These are phyloP conservation scores for Ceyx erithaca DNA, from an alignment of 2,797 vertebrate species.

Conservation along the genomic window DNA sequence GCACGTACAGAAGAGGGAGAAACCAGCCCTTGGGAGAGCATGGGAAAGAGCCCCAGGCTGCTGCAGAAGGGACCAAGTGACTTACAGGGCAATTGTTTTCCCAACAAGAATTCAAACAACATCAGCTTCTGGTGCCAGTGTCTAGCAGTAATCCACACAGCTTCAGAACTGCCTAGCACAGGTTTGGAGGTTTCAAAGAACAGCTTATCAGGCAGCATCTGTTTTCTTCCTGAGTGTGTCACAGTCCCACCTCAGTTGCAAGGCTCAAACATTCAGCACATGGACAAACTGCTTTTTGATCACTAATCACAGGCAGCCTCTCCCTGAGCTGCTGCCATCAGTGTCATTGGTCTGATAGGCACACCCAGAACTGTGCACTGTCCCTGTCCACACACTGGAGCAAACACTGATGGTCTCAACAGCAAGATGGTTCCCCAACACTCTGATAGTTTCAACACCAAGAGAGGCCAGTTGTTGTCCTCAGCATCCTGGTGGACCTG, in stretches of 20 bases:
- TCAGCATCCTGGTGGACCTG: background rate
- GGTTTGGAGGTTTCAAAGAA: background rate
- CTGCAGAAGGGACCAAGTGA: background rate
- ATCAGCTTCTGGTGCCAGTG: background rate
- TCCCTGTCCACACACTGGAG: background rate
- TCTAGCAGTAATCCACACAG: background rate
- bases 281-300: background rate
- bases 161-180: background rate
- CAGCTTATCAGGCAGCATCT: background rate
- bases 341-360: background rate
- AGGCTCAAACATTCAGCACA: background rate
- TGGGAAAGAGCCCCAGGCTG: background rate
- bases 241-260: background rate
- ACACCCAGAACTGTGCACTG: background rate
- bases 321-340: background rate
- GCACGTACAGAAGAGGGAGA: background rate
- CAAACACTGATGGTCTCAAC: background rate
- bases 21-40: background rate
- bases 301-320: background rate
- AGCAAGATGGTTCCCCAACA: background rate
- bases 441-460: background rate
- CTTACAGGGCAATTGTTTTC: background rate
- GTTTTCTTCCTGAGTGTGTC: background rate
- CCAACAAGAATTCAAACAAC: background rate
- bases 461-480: background rate